Evolutionary conservation across 2,888 invertebrate species (phyloP), one percentile per base, ranked within the genome.

Genomic region (Drosophila buzzatii): DNA sequence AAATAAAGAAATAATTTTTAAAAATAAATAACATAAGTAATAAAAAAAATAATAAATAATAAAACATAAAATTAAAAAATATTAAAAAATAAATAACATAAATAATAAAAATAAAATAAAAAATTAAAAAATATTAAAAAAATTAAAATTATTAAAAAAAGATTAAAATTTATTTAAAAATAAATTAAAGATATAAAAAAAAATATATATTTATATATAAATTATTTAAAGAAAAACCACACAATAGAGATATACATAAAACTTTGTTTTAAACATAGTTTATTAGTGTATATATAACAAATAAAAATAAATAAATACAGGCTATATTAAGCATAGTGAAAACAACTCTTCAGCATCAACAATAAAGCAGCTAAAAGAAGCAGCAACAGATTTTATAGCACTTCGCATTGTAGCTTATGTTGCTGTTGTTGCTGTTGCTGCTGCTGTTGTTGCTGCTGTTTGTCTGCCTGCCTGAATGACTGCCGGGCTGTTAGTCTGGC

Each of bases 321-420:
- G 18, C 33, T 8, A 35, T 14, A 35, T 20, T 8, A 53, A 14
- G 68, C 33, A 39, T 53, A 31, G 3, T 0, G 18, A 67, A 66
- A 65, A 18, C 56, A 45, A n/a, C 41, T 41, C 20, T 57, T 52
- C 9, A 37, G 23, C 45, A 61, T 9, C 42, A 18, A 18, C 52
- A 45, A 57, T 52, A 45, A 41, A 33, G 33, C 60, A 53, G 66
- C 73, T 47, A 67, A 73, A 66, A 67, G 66, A 73, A 56, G 58
- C 52, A 79, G 63, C 72, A 64, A 64, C 53, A 76, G 63, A 58
- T 83, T 80, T 76, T 57, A 70, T 55, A 53, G 76, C 67, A 59
- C 65, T 73, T 70, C 47, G 59, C 72, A 62, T 33, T 73, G 60
- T 57, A 49, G 53, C 61, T 62, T 39, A 37, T 57, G 49, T 52